Evolutionary conservation across 2,888 invertebrate species (phyloP).

Genomic region (Syrista parreyssii): DNA sequence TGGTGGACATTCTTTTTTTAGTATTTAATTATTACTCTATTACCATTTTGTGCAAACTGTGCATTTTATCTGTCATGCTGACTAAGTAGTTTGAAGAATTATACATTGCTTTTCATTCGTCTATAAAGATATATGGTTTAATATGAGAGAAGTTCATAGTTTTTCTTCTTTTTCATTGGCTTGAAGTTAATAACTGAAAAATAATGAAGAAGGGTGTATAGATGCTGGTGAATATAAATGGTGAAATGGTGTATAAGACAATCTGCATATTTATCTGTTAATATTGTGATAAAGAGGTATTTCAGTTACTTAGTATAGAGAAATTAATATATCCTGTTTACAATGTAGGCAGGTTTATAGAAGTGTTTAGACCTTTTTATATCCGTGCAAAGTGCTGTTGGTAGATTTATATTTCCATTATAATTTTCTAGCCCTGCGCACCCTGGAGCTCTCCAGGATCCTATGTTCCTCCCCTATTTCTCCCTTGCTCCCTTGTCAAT

Average conservation of each 20-base stretch:
- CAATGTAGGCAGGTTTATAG: not conserved
- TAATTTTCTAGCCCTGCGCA: conserved; percentile 24
- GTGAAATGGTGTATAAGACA: not conserved
- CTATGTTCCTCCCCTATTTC: conserved; percentile 48
- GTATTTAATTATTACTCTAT: not conserved
- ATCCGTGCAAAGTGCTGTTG: not conserved
- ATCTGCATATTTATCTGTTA: not conserved
- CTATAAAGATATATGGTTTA: not conserved
- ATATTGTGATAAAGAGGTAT: not conserved
- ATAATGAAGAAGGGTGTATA: not conserved
- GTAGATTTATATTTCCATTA: conserved; percentile 9
- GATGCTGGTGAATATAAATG: not conserved
- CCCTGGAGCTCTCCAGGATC: conserved; percentile 35
- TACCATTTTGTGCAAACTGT: not conserved
- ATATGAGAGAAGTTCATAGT: not conserved
- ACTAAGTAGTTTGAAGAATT: not conserved
- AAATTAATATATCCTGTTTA: not conserved
- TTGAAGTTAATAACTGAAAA: not conserved
- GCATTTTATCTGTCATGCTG: not conserved
- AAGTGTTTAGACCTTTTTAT: conserved; percentile 12
- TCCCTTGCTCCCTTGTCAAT: conserved; percentile 43
- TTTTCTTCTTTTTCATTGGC: not conserved
- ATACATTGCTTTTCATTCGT: not conserved
- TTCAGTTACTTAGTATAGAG: not conserved
- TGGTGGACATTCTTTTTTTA: not conserved